Evolutionary conservation across 2,888 invertebrate species (phyloP).

Genomic region (Melipona bicolor): DNA sequence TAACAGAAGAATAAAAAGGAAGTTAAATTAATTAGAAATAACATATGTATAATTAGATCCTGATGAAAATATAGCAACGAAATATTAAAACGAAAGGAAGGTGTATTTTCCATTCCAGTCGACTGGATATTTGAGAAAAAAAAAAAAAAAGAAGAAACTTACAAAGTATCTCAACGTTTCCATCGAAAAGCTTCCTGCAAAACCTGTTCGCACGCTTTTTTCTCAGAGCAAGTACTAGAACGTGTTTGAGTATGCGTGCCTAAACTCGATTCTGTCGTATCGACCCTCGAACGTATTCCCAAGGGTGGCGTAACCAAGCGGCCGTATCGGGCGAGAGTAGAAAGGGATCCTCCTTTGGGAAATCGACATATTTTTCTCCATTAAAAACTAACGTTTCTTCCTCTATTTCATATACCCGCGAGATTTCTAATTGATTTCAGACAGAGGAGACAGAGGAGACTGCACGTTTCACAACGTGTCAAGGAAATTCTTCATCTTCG

Average conservation of each 20-base stretch:
- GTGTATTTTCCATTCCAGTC: neutral
- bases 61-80: too few relatives aligned
- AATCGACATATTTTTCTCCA: neutral
- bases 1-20: too few relatives aligned
- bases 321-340: slow-evolving; percentile 23
- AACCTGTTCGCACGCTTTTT: slow-evolving; percentile 44
- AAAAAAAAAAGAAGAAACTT: neutral
- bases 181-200: slow-evolving; percentile 48
- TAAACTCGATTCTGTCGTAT: slow-evolving; percentile 55
- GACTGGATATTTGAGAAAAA: neutral
- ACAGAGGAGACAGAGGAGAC: neutral
- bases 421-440: neutral
- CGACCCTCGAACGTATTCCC: slow-evolving; percentile 47
- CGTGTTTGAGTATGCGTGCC: slow-evolving; percentile 73
- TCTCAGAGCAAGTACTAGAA: slow-evolving; percentile 66
- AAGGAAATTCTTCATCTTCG: neutral
- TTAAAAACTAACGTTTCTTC: neutral
- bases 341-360: slow-evolving; percentile 8
- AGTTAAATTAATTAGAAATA: too few relatives aligned
- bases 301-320: neutral
- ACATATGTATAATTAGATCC: too few relatives aligned
- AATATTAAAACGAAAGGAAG: neutral
- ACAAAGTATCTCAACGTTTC: slow-evolving; percentile 7
- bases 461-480: neutral
- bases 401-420: neutral